Evolutionary conservation across 2,888 invertebrate species (phyloP), one percentile per base, ranked within the genome.

Genomic region (Melieria omissa): DNA sequence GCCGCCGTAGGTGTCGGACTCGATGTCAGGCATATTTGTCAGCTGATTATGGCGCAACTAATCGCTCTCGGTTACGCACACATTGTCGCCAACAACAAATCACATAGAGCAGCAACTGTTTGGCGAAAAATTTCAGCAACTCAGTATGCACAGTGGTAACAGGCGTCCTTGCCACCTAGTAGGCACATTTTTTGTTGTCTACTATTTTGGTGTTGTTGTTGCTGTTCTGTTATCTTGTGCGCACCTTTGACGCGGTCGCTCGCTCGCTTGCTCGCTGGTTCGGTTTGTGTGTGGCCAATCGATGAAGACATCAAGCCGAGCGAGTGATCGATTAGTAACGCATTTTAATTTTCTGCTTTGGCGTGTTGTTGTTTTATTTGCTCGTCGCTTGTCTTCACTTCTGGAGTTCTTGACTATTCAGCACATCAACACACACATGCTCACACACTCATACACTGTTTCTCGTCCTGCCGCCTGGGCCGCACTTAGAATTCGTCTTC

Each of bases 301-400:
- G 65, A 65, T 65, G 65, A 65, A 65, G 65, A 57, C 65, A 65
- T 65, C 65, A 65, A 65, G 57, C 65, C 46, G 65, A 29, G 65
- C 65, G 65, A 44, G 55, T 65, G 65, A 65, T 65, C 65, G 57
- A 65, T 65, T 65, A 57, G 65, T 46, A 65, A 65, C 65, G 65
- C 65, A 57, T 29, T 55, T 55, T 64, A 63, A 29, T 29, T 12
- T 42, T n/a, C n/a, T 55, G 10, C 65, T 57, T 45, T 29, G 29
- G 29, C 29, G 29, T 29, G 29, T 29, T 29, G 29, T 29, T 29
- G 29, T 29, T 29, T 29, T 29, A 29, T 29, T 29, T 29, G 29
- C 29, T 29, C 29, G 29, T 29, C 29, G 29, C 29, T 29, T 29
- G 29, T 29, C 29, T 29, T 29, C 29, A 29, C 29, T 29, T 29